Evolutionary conservation across 2,888 invertebrate genomes (phyloP).

Genomic region (Euzophera pinguis): DNA sequence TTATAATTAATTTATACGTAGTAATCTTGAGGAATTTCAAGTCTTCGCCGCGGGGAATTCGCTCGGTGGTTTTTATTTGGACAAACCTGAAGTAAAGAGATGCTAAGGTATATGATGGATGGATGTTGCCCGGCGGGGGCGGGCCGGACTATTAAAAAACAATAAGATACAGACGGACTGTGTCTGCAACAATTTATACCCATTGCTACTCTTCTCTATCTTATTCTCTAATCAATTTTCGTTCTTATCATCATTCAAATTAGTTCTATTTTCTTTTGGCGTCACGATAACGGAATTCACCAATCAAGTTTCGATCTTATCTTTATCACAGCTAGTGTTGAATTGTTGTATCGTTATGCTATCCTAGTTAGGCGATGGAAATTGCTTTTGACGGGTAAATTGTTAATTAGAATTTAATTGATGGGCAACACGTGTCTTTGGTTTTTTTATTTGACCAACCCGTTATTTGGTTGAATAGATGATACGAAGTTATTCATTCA

Average conservation of each 20-base stretch:
- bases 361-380: slow-evolving; percentile 35
- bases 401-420: slow-evolving; percentile 67
- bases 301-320: slow-evolving; percentile 14
- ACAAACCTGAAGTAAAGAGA: slow-evolving; percentile 34
- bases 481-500: no score
- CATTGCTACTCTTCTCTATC: slow-evolving; percentile 56
- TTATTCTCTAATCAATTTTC: not conserved
- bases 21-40: slow-evolving; percentile 59
- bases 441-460: slow-evolving; percentile 19
- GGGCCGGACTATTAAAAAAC: slow-evolving; percentile 73
- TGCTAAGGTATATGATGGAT: slow-evolving; percentile 57
- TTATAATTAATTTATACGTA: slow-evolving; percentile 72
- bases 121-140: slow-evolving; percentile 55
- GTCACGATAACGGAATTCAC: not conserved
- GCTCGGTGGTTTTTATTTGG: slow-evolving; percentile 45
- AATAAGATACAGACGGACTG: slow-evolving; percentile 64
- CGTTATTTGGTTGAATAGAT: not conserved
- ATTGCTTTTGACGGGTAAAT: slow-evolving; percentile 49
- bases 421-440: slow-evolving; percentile 42
- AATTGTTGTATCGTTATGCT: slow-evolving; percentile 2
- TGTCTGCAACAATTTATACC: slow-evolving; percentile 71
- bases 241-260: slow-evolving; percentile 15
- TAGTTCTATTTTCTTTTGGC: not conserved
- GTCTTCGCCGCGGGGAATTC: slow-evolving; percentile 65
- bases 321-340: not conserved